A percentile compares a stretch with the other conserved stretches of the same genome.
Conservation (phyloP, 1,140 invertebrate species). For the Lutraria rhynchaena region DNA sequence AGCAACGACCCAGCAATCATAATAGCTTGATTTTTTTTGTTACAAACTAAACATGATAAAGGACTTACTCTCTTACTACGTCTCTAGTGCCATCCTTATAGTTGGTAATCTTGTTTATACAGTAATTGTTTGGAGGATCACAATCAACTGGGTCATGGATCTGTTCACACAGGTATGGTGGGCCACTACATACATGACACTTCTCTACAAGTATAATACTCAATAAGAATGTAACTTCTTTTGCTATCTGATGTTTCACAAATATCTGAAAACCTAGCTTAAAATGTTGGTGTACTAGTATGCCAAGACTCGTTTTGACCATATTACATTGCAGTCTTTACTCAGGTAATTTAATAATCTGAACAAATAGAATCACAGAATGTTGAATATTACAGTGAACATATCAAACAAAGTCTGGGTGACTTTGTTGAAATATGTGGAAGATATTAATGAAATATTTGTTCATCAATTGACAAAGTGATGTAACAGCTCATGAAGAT, state of each 20-base stretch:
- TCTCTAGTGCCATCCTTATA: slow-evolving; percentile 38
- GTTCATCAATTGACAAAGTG: not conserved
- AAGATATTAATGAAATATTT: not conserved
- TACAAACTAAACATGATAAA: too few relatives aligned
- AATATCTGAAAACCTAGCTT: too few relatives aligned
- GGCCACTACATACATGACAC: slow-evolving; percentile 21
- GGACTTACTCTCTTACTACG: slow-evolving; percentile 16
- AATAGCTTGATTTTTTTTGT: too few relatives aligned
- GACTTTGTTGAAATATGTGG: not conserved
- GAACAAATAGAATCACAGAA: not conserved
- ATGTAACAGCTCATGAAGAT: not conserved
- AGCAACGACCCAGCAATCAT: too few relatives aligned
- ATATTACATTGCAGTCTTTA: too few relatives aligned
- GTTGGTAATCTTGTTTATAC: slow-evolving; percentile 27
- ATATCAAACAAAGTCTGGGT: too few relatives aligned
- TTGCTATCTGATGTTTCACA: too few relatives aligned
- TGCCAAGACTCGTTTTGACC: too few relatives aligned
- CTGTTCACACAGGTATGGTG: slow-evolving; percentile 12
- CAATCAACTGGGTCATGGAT: not conserved
- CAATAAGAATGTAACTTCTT: too few relatives aligned
- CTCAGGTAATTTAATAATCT: not conserved
- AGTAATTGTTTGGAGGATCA: slow-evolving; percentile 47
- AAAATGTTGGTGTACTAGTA: too few relatives aligned
- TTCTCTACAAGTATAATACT: slow-evolving; percentile 10
- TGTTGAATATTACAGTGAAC: too few relatives aligned